phyloP scores from a whole-genome alignment of 2,888 invertebrate genomes.

The Amphipyra tragopoginis region DNA sequence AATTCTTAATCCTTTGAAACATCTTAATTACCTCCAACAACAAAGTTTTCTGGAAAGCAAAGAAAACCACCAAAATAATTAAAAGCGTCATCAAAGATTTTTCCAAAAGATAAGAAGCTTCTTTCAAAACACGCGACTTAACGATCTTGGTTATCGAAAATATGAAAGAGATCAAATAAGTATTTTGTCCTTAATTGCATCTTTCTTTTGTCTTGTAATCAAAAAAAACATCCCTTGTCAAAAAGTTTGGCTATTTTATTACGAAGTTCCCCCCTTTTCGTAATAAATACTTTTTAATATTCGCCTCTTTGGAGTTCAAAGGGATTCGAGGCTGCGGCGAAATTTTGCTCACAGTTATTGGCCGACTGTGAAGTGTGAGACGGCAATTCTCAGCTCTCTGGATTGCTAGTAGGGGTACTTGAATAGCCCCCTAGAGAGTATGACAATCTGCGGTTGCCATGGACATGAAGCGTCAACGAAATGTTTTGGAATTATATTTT shows the following conservation, averaged over 20 bases:
- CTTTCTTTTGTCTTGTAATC: constrained; percentile 48
- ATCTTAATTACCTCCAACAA: constrained; percentile 15
- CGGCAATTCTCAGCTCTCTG: constrained; percentile 16
- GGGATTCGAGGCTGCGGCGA: constrained; percentile 12
- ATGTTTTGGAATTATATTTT: background rate
- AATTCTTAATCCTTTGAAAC: constrained; percentile 17
- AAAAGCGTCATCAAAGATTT: constrained; percentile 40
- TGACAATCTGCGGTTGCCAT: background rate
- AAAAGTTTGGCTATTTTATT: constrained; percentile 47
- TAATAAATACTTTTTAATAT: constrained; percentile 55
- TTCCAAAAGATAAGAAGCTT: constrained; percentile 25
- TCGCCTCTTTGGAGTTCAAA: constrained; percentile 37
- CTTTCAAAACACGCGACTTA: constrained; percentile 36
- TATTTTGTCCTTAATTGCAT: constrained; percentile 53
- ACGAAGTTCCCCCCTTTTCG: constrained; percentile 33
- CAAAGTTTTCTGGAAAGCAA: constrained; percentile 30
- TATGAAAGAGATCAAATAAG: constrained; percentile 47
- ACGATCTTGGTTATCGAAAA: constrained; percentile 37
- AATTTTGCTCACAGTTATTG: constrained; percentile 26
- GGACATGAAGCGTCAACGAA: background rate
- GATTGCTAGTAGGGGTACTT: background rate
- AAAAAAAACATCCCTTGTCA: constrained; percentile 34
- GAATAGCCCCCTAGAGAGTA: background rate
- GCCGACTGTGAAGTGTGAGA: constrained; percentile 10
- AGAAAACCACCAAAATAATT: constrained; percentile 36